These are phyloP conservation scores for Tricholauxania praeusta DNA, from an alignment of 2,888 invertebrate species.

Conservation along the genomic window DNA sequence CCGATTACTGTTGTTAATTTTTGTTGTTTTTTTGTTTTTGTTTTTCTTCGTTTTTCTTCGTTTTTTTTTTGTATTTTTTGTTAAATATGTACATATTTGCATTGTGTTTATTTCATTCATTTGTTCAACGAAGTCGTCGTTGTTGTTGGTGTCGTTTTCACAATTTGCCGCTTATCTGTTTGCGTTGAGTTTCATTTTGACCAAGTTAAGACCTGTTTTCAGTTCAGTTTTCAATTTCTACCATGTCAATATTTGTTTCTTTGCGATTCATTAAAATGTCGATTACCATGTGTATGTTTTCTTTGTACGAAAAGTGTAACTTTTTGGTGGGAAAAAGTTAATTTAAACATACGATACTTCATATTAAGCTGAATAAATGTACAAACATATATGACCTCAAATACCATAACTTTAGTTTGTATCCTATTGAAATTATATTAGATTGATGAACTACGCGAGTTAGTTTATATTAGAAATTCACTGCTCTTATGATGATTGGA, in stretches of 20 bases:
- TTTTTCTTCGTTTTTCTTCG: not conserved
- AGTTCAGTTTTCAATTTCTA: not conserved
- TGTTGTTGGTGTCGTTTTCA: too few relatives aligned
- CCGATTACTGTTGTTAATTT: conserved; percentile 19
- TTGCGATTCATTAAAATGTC: conserved; percentile 4
- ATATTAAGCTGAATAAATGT: not conserved
- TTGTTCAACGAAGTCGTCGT: too few relatives aligned
- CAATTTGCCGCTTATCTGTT: too few relatives aligned
- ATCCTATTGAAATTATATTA: too few relatives aligned
- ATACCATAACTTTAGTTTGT: too few relatives aligned
- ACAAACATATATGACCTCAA: not conserved
- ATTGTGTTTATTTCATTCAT: too few relatives aligned
- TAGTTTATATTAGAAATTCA: too few relatives aligned
- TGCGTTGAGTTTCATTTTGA: conserved; percentile 5
- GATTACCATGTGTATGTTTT: not conserved
- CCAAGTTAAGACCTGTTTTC: conserved; percentile 14
- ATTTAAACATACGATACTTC: too few relatives aligned
- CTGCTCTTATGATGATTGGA: too few relatives aligned
- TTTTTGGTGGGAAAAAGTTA: too few relatives aligned
- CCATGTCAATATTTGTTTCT: conserved; percentile 7
- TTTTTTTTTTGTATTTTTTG: not conserved
- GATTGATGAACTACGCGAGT: too few relatives aligned
- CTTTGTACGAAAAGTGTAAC: too few relatives aligned
- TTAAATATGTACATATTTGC: not conserved
- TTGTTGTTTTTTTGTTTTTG: conserved; percentile 11